Conservation (phyloP, 2,888 invertebrate genomes). For the Abscondita cerata region DNA sequence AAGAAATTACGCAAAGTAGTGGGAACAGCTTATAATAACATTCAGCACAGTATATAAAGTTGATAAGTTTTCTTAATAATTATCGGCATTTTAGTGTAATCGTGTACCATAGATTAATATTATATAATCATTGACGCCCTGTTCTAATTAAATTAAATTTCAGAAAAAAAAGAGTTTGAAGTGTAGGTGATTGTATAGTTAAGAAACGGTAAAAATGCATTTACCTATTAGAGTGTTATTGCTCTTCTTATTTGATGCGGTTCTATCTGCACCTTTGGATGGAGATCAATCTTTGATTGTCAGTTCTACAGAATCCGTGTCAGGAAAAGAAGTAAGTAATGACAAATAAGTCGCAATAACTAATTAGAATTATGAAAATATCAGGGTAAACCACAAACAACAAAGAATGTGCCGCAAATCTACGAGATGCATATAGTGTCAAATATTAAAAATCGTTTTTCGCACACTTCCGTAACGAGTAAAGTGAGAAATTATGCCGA, state of each 20-base stretch:
- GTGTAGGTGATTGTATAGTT: no score
- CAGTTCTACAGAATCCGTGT: background rate
- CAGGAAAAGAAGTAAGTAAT: background rate
- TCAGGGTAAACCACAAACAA: background rate
- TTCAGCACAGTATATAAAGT: no score
- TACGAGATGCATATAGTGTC: slow-evolving; percentile 69
- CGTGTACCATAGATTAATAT: no score
- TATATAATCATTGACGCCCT: no score
- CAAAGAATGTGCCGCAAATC: slow-evolving; percentile 52
- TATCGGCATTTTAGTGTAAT: no score
- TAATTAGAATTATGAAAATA: background rate
- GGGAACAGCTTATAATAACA: no score
- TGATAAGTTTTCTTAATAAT: no score
- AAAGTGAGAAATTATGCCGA: slow-evolving; percentile 68
- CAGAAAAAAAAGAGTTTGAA: no score
- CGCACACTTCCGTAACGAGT: slow-evolving; percentile 70
- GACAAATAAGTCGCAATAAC: background rate
- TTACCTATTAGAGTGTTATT: no score
- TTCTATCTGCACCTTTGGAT: background rate
- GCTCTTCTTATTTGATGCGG: background rate
- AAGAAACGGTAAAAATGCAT: no score
- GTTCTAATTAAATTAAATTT: no score
- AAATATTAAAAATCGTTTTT: slow-evolving; percentile 70
- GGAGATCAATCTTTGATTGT: background rate
- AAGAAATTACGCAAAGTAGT: no score